A percentile compares a stretch with the other conserved stretches of the same genome.
phyloP scores from a whole-genome alignment of 2,113 vertebrate genomes.

The Asarcornis scutulata region DNA sequence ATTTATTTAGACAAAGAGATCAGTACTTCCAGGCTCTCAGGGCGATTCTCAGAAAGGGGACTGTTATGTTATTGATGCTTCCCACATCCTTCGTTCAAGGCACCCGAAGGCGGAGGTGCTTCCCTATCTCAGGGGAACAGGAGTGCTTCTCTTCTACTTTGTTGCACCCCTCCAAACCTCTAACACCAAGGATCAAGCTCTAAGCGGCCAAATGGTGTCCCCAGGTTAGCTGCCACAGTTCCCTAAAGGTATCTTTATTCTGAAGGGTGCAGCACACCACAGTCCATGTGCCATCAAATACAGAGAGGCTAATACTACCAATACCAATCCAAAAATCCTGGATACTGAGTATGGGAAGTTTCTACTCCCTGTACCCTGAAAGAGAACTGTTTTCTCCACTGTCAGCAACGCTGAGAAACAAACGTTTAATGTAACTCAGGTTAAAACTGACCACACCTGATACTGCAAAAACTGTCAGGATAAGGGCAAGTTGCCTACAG shows the following conservation, averaged over 20 bases:
- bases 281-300: not conserved
- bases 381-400: not conserved
- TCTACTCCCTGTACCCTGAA: not conserved
- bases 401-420: not conserved
- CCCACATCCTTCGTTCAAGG: not conserved
- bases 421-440: not conserved
- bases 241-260: not conserved
- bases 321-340: not conserved
- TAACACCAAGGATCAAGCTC: not conserved
- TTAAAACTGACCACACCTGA: not conserved
- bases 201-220: not conserved
- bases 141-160: not conserved
- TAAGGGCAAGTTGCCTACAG: not conserved
- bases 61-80: not conserved
- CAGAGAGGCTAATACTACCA: not conserved
- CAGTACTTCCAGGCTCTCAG: not conserved
- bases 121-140: not conserved
- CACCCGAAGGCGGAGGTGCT: not conserved
- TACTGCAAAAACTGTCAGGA: not conserved
- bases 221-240: not conserved
- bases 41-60: not conserved
- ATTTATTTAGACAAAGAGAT: conserved; percentile 60
- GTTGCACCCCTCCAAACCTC: not conserved
- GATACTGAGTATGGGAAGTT: not conserved
- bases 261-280: not conserved